phyloP scores from a whole-genome alignment of 2,888 invertebrate species.

The Chymomyza caudatula region DNA sequence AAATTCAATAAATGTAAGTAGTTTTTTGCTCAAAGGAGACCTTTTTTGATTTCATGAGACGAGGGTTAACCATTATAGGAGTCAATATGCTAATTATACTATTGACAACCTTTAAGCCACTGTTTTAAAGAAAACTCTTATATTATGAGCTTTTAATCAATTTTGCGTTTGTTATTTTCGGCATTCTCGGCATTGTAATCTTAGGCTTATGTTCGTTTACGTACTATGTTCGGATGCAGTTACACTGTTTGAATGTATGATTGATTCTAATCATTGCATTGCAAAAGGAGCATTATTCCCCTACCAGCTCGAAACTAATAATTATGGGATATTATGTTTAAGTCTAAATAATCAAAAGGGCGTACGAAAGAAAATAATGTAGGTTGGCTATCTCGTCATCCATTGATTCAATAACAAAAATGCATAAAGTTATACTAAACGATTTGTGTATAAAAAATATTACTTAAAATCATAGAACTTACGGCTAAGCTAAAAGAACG shows the following conservation, averaged over 20 bases:
- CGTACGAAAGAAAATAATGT: constrained; percentile 7
- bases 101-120: not conserved
- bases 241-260: constrained; percentile 70
- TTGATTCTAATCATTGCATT: constrained; percentile 31
- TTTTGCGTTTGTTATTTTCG: constrained; percentile 35
- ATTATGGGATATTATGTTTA: constrained; percentile 25
- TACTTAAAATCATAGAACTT: constrained; percentile 58
- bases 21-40: not conserved
- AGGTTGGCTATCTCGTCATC: constrained; percentile 5
- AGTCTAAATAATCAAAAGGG: constrained; percentile 23
- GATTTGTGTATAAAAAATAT: constrained; percentile 55
- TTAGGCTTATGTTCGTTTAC: constrained; percentile 37
- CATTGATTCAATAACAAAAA: constrained; percentile 47
- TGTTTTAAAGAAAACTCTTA: not conserved
- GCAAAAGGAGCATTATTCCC: not conserved
- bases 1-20: not conserved
- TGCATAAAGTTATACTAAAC: constrained; percentile 64
- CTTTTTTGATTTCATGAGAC: not conserved
- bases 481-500: constrained; percentile 31
- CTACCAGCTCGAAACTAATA: constrained; percentile 14
- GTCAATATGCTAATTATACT: too few species aligned
- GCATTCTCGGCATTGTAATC: constrained; percentile 26
- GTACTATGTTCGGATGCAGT: constrained; percentile 58
- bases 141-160: constrained; percentile 51
- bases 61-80: too few species aligned